Conservation (phyloP, 2,888 invertebrate genomes). For the Sinhomidia bicolor region DNA sequence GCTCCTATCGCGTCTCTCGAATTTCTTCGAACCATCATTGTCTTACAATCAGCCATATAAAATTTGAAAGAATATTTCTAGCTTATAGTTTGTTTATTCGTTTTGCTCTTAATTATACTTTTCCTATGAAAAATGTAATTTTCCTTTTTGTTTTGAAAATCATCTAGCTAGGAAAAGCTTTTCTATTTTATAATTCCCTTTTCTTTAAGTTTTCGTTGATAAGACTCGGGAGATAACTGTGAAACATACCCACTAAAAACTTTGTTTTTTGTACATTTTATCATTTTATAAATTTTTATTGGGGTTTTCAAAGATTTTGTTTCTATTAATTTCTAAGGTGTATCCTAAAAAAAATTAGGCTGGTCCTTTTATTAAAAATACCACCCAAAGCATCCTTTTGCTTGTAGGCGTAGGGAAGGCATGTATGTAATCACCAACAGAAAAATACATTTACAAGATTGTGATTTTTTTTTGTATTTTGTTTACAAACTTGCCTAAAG, state of each 20-base stretch:
- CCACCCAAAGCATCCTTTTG: slow-evolving; percentile 15
- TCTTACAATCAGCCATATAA: slow-evolving; percentile 61
- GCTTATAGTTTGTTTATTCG: background rate
- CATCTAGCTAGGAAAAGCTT: background rate
- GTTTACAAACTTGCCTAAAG: background rate
- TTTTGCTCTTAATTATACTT: background rate
- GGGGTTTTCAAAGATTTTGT: slow-evolving; percentile 25
- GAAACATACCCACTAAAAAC: slow-evolving; percentile 38
- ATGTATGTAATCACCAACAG: slow-evolving; percentile 19
- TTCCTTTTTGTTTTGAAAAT: background rate
- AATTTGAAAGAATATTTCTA: background rate
- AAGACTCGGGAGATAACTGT: background rate
- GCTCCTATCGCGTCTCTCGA: slow-evolving; percentile 14
- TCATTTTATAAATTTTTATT: slow-evolving; percentile 44
- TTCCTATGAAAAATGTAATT: background rate
- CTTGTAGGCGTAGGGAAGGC: slow-evolving; percentile 8
- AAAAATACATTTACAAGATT: background rate
- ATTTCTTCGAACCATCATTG: slow-evolving; percentile 56
- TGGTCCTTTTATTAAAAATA: background rate
- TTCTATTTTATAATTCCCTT: slow-evolving; percentile 17
- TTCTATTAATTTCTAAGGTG: slow-evolving; percentile 38
- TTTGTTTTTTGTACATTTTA: slow-evolving; percentile 44
- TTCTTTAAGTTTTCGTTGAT: slow-evolving; percentile 36
- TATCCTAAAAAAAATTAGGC: background rate
- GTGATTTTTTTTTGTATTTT: background rate